A percentile compares a stretch with the other conserved stretches of the same genome.
Evolutionary conservation across 1,140 invertebrate genomes (phyloP).

Genomic region (Reticulitermes speratus): DNA sequence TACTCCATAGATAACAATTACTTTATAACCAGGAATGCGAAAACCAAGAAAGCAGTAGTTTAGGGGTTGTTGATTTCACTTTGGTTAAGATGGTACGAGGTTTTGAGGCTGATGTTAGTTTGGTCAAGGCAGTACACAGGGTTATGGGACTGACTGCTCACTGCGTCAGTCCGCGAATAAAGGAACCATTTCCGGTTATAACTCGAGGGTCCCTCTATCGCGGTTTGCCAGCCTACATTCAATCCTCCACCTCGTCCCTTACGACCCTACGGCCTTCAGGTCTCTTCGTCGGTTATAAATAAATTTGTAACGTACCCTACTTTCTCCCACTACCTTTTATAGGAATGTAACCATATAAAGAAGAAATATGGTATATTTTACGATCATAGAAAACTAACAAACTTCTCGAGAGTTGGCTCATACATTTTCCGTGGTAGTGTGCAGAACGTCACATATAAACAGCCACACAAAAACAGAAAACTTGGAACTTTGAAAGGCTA

Average conservation of each 20-base stretch:
- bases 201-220: neutral
- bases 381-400: slow-evolving; percentile 23
- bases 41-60: too few relatives aligned
- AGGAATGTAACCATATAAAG: slow-evolving; percentile 27
- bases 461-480: too few relatives aligned
- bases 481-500: neutral
- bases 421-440: neutral
- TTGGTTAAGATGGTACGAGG: too few relatives aligned
- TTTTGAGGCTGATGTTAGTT: too few relatives aligned
- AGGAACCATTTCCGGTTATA: neutral
- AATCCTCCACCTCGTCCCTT: neutral
- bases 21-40: too few relatives aligned
- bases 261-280: neutral
- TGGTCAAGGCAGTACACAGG: too few relatives aligned
- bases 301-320: slow-evolving; percentile 7
- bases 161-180: too few relatives aligned
- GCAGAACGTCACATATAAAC: neutral
- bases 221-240: neutral
- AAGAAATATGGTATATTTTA: slow-evolving; percentile 26
- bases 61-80: too few relatives aligned
- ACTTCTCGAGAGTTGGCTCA: neutral
- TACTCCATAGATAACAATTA: too few relatives aligned
- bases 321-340: neutral
- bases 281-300: slow-evolving; percentile 21
- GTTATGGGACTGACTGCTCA: too few relatives aligned